These are phyloP conservation scores for Semotilus atromaculatus DNA, from an alignment of 2,797 vertebrate species.

Conservation along the genomic window DNA sequence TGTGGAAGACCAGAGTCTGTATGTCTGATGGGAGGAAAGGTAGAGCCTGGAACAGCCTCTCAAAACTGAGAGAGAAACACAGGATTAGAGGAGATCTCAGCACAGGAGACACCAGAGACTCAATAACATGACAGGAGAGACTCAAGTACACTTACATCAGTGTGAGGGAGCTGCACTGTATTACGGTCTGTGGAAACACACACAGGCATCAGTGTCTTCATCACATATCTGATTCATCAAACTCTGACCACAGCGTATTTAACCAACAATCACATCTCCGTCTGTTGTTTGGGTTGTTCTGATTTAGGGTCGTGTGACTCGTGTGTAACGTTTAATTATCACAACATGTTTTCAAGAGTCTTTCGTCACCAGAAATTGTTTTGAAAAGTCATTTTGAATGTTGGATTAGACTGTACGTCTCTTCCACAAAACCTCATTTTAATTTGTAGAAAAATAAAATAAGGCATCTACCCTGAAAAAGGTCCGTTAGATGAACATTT, in stretches of 20 bases:
- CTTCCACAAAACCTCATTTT: too few species aligned
- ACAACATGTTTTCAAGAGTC: too few species aligned
- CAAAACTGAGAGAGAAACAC: not conserved
- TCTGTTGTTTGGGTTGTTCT: too few species aligned
- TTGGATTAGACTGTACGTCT: too few species aligned
- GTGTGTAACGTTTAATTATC: too few species aligned
- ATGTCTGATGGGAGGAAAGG: not conserved
- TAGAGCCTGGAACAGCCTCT: not conserved
- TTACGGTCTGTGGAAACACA: not conserved
- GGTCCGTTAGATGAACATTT: too few species aligned
- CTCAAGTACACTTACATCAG: constrained; percentile 2
- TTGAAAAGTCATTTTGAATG: too few species aligned
- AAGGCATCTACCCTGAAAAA: too few species aligned
- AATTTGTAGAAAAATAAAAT: too few species aligned
- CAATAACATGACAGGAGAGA: not conserved
- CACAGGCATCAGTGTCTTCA: not conserved
- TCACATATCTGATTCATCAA: not conserved
- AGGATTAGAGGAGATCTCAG: not conserved
- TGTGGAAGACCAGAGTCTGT: not conserved
- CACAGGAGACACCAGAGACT: not conserved
- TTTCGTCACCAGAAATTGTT: too few species aligned
- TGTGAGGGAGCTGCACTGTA: not conserved
- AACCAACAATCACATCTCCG: not conserved
- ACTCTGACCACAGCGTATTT: not conserved
- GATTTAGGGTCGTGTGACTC: too few species aligned